Conservation (phyloP, 2,888 invertebrate species). For the Slavum lentiscoides region DNA sequence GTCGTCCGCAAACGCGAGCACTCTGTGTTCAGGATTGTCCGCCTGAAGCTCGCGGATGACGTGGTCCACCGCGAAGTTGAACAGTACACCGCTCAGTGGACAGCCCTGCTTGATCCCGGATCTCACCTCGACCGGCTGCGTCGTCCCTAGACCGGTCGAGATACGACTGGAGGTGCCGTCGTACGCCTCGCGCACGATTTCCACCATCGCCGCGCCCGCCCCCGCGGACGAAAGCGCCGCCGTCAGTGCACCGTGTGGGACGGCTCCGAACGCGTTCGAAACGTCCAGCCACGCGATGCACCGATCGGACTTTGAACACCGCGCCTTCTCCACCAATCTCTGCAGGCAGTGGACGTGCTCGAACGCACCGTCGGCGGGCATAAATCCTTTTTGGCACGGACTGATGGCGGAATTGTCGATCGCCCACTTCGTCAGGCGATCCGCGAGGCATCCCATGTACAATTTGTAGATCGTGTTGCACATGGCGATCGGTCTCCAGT, state of each 20-base stretch:
- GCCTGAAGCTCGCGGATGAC: background rate
- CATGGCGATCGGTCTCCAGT: too few relatives aligned
- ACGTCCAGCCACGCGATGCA: constrained; percentile 2
- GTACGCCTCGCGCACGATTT: too few relatives aligned
- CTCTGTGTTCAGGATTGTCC: background rate
- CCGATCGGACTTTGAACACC: too few relatives aligned
- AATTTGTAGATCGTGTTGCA: too few relatives aligned
- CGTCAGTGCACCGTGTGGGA: background rate
- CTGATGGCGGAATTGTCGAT: background rate
- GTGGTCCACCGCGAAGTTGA: background rate
- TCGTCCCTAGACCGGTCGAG: too few relatives aligned
- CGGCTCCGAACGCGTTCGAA: background rate
- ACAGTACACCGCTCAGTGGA: background rate
- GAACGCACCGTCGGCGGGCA: background rate
- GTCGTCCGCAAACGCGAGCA: background rate
- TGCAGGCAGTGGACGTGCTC: constrained; percentile 7
- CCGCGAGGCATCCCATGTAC: too few relatives aligned
- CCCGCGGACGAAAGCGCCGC: background rate
- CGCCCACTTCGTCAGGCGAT: background rate
- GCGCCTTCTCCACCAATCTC: background rate
- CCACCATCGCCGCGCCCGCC: background rate
- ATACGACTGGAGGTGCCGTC: too few relatives aligned
- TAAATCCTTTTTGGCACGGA: constrained; percentile 3
- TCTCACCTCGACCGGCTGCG: too few relatives aligned
- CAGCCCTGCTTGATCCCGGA: background rate